Evolutionary conservation across 2,113 vertebrate genomes (phyloP).

Genomic region (Psophia crepitans): DNA sequence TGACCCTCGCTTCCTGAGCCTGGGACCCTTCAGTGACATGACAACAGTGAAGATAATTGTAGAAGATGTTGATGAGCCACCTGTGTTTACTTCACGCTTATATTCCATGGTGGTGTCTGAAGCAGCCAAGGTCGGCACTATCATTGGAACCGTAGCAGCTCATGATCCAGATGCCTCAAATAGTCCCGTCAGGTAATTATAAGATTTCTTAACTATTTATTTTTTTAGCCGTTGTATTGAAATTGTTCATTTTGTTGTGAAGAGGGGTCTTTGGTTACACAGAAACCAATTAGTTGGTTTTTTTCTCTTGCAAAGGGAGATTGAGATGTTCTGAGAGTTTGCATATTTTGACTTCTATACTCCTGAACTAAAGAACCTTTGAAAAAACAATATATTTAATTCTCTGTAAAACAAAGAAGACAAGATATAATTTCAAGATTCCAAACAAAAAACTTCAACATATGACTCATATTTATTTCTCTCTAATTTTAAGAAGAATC

Average conservation of each 20-base stretch:
- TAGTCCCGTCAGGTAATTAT: constrained; percentile 87
- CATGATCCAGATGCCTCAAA: constrained; percentile 89
- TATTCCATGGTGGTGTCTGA: constrained; percentile 90
- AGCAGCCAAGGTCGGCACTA: constrained; percentile 86
- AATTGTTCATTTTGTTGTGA: background rate
- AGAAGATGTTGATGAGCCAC: constrained; percentile 92
- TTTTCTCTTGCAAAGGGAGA: background rate
- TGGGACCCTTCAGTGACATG: constrained; percentile 89
- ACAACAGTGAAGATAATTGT: constrained; percentile 88
- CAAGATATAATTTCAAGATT: background rate
- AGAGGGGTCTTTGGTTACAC: background rate
- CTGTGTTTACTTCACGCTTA: constrained; percentile 80
- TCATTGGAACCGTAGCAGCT: constrained; percentile 89
- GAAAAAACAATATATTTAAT: background rate
- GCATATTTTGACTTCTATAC: background rate
- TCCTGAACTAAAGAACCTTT: background rate
- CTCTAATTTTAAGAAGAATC: background rate
- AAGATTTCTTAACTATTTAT: background rate
- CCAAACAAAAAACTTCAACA: background rate
- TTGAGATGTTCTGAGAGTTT: background rate
- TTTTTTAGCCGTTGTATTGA: background rate
- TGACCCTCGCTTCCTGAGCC: constrained; percentile 86
- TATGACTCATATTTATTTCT: background rate
- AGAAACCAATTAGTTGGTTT: background rate
- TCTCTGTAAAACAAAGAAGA: background rate